Base-by-base conservation (phyloP, 2,113 vertebrate genomes). In the Caretta caretta region DNA sequence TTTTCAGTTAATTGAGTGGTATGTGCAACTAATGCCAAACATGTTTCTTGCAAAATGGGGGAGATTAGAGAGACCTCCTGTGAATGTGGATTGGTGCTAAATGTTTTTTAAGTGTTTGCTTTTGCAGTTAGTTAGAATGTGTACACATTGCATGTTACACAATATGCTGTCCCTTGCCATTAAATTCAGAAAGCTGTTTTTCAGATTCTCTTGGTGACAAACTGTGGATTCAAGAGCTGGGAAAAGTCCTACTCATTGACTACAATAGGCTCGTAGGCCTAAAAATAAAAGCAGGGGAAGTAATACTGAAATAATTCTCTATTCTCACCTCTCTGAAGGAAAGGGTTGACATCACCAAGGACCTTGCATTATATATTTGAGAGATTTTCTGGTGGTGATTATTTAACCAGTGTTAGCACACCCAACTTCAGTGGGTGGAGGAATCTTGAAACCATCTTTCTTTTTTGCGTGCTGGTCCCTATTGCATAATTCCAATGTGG, bases 91-190 rank as follows among this genome's bases (percentile, higher is more conserved):
- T 8, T 90, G 93, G 83, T 94, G 89, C 93, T 88, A 89, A 97
- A 46, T 92, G 84, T 86, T 96, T 86, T 85, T 85, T 90, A 96
- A 96, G 94, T 91, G 38, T 87, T 93, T 96, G 59, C 86, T 72
- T 89, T 88, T 88, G 57, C 49, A 93, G 57, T 69, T 93, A 24
- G 5, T 88, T 92, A 84, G 54, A 88, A 89, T 72, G 72, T 80
- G 78, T 38, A 69, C 49, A 7, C 56, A 72, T 29, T 83, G 46
- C 76, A 86, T 93, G 86, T 82, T 89, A 50, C 54, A 5, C 72
- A 94, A 84, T 54, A 35, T 69, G 72, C 49, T 90, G 48, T n/a
- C 91, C 42, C 38, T 96, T 78, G 79, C 1, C 24, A 83, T 89
- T 48, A 79, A 59, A 80, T 65, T 31, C 29, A 92, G 54, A 38